These are phyloP conservation scores for Pampus argenteus DNA, from an alignment of 2,797 vertebrate species.

Conservation along the genomic window DNA sequence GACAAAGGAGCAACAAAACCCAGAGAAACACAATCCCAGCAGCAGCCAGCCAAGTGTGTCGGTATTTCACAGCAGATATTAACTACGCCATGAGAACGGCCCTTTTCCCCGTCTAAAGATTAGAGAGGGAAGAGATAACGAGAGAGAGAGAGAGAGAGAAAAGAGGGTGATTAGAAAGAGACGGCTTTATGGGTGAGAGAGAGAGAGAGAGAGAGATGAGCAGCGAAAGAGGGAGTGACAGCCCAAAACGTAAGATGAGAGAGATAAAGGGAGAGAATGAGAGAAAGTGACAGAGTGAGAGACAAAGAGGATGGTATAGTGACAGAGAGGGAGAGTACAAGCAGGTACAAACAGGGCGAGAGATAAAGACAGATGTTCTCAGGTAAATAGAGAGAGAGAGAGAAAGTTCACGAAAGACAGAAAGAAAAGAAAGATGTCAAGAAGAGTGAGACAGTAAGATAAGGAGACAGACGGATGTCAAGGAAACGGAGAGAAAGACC, in stretches of 20 bases:
- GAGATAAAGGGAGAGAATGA: constrained; percentile 25
- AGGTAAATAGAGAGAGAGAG: neutral
- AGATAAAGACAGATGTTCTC: constrained; percentile 2
- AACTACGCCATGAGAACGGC: constrained; percentile 38
- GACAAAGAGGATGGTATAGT: neutral
- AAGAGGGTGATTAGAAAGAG: constrained; percentile 34
- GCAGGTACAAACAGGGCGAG: neutral
- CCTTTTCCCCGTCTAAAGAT: constrained; percentile 26
- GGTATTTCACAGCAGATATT: constrained; percentile 32
- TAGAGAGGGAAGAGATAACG: constrained; percentile 43
- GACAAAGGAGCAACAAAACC: constrained; percentile 62
- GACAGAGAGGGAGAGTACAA: neutral
- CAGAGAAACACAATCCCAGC: constrained; percentile 27
- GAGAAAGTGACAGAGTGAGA: constrained; percentile 21
- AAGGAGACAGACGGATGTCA: neutral
- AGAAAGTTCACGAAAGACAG: neutral
- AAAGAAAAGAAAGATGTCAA: neutral
- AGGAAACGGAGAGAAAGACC: neutral
- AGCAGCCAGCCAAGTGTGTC: constrained; percentile 36
- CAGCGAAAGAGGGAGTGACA: constrained; percentile 28
- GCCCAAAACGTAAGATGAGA: constrained; percentile 41
- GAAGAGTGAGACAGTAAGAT: neutral
- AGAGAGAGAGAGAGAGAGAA: constrained; percentile 27
- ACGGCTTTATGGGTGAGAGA: neutral
- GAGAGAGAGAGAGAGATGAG: constrained; percentile 15